These are phyloP conservation scores for Melangyna quadrimaculata DNA, from an alignment of 2,888 invertebrate genomes.

Conservation along the genomic window DNA sequence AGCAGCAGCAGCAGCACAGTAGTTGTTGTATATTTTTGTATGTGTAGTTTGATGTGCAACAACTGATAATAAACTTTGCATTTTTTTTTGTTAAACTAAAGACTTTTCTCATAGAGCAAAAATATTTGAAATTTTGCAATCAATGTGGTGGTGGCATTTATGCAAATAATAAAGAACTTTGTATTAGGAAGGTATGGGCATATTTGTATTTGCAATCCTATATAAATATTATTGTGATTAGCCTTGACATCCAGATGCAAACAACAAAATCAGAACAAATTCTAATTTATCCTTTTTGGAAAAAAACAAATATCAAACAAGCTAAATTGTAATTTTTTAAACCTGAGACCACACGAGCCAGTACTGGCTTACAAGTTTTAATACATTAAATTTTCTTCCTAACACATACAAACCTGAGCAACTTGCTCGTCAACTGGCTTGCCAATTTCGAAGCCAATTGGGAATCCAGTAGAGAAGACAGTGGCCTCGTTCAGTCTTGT, in stretches of 20 bases:
- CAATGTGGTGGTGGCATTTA: slow-evolving; percentile 18
- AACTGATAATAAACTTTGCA: slow-evolving; percentile 54
- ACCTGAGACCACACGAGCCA: too few relatives aligned
- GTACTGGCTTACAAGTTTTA: too few relatives aligned
- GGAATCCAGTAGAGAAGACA: too few relatives aligned
- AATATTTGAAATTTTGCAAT: slow-evolving; percentile 23
- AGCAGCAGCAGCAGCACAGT: neutral
- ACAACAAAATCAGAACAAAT: neutral
- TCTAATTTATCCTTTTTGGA: neutral
- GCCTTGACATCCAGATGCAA: slow-evolving; percentile 38
- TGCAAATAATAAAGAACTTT: neutral
- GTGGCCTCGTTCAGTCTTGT: too few relatives aligned
- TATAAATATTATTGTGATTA: neutral
- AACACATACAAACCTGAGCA: too few relatives aligned
- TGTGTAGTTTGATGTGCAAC: slow-evolving; percentile 36
- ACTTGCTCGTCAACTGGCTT: too few relatives aligned
- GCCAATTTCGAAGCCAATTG: too few relatives aligned
- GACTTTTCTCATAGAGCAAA: slow-evolving; percentile 9
- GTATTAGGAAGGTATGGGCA: neutral
- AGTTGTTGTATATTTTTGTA: too few relatives aligned
- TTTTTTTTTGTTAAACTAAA: neutral
- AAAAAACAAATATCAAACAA: slow-evolving; percentile 3
- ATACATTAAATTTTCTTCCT: too few relatives aligned
- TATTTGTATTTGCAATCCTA: neutral
- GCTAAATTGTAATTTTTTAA: slow-evolving; percentile 45